Conservation (phyloP, 2,113 vertebrate genomes). For the Elachura formosa region DNA sequence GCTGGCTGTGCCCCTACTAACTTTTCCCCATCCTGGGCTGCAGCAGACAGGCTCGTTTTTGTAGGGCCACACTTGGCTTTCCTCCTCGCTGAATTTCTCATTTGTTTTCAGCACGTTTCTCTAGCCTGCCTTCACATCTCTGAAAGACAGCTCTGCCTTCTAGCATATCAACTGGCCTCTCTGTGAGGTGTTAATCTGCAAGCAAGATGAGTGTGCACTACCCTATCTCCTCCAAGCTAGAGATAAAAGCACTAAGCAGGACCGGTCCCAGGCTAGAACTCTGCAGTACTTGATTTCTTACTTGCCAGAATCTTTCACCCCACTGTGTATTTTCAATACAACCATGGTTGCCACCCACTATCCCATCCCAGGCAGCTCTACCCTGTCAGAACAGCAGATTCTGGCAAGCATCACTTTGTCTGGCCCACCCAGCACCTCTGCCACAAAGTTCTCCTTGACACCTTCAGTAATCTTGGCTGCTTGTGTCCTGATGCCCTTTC, state of each 20-base stretch:
- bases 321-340: neutral
- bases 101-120: neutral
- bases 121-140: neutral
- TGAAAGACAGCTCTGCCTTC: neutral
- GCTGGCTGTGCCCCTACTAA: neutral
- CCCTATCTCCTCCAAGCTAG: neutral
- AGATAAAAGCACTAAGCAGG: neutral
- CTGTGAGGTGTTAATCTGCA: neutral
- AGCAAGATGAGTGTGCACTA: rapidly evolving
- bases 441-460: neutral
- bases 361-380: neutral
- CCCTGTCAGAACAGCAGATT: neutral
- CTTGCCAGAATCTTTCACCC: neutral
- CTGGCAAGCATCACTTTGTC: rapidly evolving
- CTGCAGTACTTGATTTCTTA: neutral
- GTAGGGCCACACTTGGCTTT: neutral
- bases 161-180: neutral
- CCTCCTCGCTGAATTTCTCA: neutral
- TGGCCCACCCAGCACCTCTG: neutral
- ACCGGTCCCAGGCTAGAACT: neutral
- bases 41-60: neutral
- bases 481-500: neutral
- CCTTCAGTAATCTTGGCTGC: neutral
- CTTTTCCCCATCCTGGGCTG: neutral
- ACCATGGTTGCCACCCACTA: rapidly evolving